These are phyloP conservation scores for Phyllotis vaccarum DNA, from an alignment of 2,797 vertebrate genomes.

Conservation along the genomic window DNA sequence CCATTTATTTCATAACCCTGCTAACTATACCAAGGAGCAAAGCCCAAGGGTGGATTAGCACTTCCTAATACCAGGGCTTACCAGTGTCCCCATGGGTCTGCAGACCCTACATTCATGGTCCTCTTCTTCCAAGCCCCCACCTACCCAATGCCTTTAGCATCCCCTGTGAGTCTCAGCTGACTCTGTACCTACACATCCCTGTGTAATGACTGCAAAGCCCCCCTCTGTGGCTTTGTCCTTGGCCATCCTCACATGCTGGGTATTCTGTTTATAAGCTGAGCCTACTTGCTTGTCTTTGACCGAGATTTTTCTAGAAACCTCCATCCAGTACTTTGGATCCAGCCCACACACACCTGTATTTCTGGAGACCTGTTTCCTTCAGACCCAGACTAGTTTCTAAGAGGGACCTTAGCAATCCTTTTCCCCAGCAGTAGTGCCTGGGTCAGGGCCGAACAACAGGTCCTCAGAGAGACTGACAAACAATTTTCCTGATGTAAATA, in stretches of 20 bases:
- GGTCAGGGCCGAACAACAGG: background rate
- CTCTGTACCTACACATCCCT: background rate
- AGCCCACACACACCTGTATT: background rate
- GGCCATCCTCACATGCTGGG: background rate
- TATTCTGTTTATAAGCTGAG: background rate
- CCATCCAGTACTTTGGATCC: background rate
- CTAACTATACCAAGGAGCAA: background rate
- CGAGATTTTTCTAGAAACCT: background rate
- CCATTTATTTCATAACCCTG: background rate
- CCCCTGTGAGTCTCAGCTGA: background rate
- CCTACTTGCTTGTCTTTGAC: background rate
- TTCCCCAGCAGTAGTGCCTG: background rate
- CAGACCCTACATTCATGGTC: background rate
- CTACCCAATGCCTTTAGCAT: background rate
- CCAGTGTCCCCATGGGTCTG: background rate
- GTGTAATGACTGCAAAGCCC: background rate
- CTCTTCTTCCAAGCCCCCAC: background rate
- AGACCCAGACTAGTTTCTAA: background rate
- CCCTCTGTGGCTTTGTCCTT: background rate
- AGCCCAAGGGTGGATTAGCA: background rate
- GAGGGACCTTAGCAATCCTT: too few relatives aligned
- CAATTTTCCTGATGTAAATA: constrained; percentile 51
- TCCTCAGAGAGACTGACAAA: background rate
- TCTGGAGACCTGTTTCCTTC: constrained; percentile 14
- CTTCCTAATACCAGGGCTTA: background rate